A percentile compares a stretch with the other conserved stretches of the same genome.
phyloP scores from a whole-genome alignment of 2,797 vertebrate genomes.

The Sphenopsis melanotis region DNA sequence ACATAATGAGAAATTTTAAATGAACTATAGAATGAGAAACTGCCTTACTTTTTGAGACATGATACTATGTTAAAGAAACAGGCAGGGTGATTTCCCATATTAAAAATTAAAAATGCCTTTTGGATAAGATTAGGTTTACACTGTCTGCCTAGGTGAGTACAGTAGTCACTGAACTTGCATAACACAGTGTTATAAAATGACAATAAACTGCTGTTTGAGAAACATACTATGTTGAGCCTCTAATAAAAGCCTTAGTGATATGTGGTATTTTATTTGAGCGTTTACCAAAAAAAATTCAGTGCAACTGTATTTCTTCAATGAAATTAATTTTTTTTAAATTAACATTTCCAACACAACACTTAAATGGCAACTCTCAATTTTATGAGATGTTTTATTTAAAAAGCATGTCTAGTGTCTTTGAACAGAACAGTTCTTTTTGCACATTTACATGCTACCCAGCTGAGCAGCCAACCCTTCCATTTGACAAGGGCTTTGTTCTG shows the following conservation, averaged over 20 bases:
- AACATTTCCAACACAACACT: conserved; percentile 28
- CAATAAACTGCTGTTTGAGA: neutral
- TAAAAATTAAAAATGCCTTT: neutral
- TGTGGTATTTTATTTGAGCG: neutral
- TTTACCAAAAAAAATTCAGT: neutral
- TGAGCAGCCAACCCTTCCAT: conserved; percentile 65
- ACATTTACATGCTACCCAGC: conserved; percentile 66
- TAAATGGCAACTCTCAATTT: conserved; percentile 64
- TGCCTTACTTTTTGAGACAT: conserved; percentile 14
- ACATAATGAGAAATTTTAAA: conserved; percentile 60
- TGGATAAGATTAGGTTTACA: neutral
- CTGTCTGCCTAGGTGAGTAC: neutral
- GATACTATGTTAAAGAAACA: conserved; percentile 12
- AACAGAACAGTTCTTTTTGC: conserved; percentile 54
- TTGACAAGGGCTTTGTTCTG: conserved; percentile 71
- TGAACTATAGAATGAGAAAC: conserved; percentile 51
- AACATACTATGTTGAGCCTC: neutral
- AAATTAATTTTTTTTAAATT: conserved; percentile 41
- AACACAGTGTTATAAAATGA: conserved; percentile 3
- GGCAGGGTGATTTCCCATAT: neutral
- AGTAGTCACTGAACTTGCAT: neutral
- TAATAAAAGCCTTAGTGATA: neutral
- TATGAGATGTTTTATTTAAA: conserved; percentile 67
- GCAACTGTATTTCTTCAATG: conserved; percentile 15
- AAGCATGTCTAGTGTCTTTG: conserved; percentile 60